These are phyloP conservation scores for Morinoia aosen DNA, from an alignment of 2,888 invertebrate species.

Conservation along the genomic window DNA sequence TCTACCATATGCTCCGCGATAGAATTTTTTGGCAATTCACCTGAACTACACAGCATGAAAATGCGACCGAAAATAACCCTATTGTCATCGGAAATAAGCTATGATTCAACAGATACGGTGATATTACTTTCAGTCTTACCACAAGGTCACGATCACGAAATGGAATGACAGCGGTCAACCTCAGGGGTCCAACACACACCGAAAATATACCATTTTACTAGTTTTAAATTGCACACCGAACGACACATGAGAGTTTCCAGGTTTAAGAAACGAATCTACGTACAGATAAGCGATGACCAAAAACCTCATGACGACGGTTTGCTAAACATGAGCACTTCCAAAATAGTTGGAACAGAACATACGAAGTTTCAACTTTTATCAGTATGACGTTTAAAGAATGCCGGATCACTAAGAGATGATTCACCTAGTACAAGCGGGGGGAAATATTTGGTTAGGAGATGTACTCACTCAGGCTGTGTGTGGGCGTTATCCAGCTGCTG, in stretches of 20 bases:
- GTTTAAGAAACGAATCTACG: background rate
- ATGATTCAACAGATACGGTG: background rate
- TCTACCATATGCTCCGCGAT: too few species aligned
- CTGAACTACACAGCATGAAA: background rate
- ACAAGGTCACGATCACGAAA: background rate
- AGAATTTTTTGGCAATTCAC: too few species aligned
- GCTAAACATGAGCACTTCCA: background rate
- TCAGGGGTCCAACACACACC: background rate
- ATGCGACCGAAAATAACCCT: background rate
- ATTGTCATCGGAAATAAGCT: background rate
- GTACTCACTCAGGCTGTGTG: conserved; percentile 47
- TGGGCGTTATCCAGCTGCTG: conserved; percentile 34
- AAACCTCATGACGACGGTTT: background rate
- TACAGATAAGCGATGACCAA: background rate
- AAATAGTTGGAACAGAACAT: background rate
- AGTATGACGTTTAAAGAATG: too few species aligned
- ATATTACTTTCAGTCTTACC: background rate
- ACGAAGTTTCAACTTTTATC: too few species aligned
- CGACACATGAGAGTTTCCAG: background rate
- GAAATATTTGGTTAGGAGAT: background rate
- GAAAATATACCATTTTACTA: background rate
- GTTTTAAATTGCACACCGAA: background rate
- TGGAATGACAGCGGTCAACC: background rate
- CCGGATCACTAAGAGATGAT: too few species aligned
- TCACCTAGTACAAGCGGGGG: background rate